Base-by-base conservation (phyloP, 30 jellyfish, hydroid and myxozoan genomes). In the Hydractinia symbiolongicarpus region DNA sequence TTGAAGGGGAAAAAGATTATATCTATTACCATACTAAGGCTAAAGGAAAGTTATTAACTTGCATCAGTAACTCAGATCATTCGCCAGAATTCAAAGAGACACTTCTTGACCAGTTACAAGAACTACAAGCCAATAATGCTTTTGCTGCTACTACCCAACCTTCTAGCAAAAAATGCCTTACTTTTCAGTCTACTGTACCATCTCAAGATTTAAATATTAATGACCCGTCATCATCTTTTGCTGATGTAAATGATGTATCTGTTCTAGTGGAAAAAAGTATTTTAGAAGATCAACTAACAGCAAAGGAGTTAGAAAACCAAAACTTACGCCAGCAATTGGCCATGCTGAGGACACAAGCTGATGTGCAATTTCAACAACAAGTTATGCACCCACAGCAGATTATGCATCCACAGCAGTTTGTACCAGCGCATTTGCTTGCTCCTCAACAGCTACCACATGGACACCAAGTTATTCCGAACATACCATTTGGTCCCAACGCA, bases 271-370 rank as follows among this genome's bases (percentile, higher is more conserved):
- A 89, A 72, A 89, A 82, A 53, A 66, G 87, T 17, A 89, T 89
- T 50, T 89, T 90, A 44, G 95, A 84, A 50, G 93, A 84, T 9
- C 97, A 90, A 79, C 86, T 90, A 51, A 93, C 87, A 4, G 89
- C 83, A 10, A 79, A 89, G 61, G 93, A 90, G 50, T 82, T 77
- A 16, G 93, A 90, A 30, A 61, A 79, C 67, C 87, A 58, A 10
- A 50, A 14, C 6, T 54, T 79, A 6, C 64, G 67, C 4, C 87
- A 79, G 8, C 66, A 67, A 49, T 68, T 79, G 4, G 87, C 87
- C 50, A 79, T 79, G 86, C 60, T 61, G 1, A 61, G 62, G 54
- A 84, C 86, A 7, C 86, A 78, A 20, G 62, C 62, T 57, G 86
- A 4, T 55, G 4, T 78, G n/a, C 86, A 78, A 78, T 21, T 11